Percentiles rank a stretch among this genome's conserved stretches.
phyloP scores from a whole-genome alignment of 53 echinoderm and acorn worm species.

The Astropecten irregularis region DNA sequence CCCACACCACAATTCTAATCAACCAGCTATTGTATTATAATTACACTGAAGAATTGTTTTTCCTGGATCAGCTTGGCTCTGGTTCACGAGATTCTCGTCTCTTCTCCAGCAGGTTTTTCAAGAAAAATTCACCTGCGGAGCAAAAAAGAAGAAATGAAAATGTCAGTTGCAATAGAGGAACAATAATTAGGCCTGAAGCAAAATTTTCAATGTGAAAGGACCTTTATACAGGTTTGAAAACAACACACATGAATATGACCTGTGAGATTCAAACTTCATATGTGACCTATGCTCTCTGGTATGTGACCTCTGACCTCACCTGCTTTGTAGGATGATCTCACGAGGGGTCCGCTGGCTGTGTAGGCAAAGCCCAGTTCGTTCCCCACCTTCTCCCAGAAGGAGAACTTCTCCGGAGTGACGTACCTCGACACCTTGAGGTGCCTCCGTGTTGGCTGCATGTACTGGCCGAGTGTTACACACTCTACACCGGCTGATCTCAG shows the following conservation, averaged over 20 bases:
- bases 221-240: background rate
- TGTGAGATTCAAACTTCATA: background rate
- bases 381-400: slow-evolving; percentile 90
- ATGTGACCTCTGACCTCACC: slow-evolving; percentile 50
- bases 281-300: background rate
- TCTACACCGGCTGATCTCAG: slow-evolving; percentile 80
- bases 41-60: too few relatives aligned
- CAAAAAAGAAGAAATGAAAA: background rate
- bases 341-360: slow-evolving; percentile 96
- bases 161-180: background rate
- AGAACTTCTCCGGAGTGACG: slow-evolving; percentile 95
- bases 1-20: too few relatives aligned
- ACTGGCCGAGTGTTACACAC: slow-evolving; percentile 94
- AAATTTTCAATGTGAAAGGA: background rate
- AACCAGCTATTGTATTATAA: too few relatives aligned
- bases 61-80: slow-evolving; percentile 1
- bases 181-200: background rate
- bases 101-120: slow-evolving; percentile 55
- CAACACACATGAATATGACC: background rate
- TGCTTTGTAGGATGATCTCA: slow-evolving; percentile 97
- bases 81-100: slow-evolving; percentile 15
- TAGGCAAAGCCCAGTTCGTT: slow-evolving; percentile 92
- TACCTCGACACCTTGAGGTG: slow-evolving; percentile 92
- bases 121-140: slow-evolving; percentile 61
- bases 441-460: slow-evolving; percentile 97